A percentile compares a stretch with the other conserved stretches of the same genome.
Conservation (phyloP, 2,797 vertebrate genomes). For the Borostomias antarcticus region DNA sequence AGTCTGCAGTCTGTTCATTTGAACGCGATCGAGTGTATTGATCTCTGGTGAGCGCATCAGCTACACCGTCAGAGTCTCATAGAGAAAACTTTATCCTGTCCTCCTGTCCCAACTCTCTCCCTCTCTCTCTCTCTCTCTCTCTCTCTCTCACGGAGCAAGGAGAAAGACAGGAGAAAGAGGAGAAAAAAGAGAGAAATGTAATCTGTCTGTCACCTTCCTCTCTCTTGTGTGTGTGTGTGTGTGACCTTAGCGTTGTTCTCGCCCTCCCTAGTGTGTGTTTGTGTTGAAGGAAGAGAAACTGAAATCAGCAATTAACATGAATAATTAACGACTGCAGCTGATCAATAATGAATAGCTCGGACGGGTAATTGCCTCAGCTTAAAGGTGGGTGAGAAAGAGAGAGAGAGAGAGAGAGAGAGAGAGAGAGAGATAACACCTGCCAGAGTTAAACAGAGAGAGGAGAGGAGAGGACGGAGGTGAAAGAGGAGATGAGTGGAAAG, state of each 20-base stretch:
- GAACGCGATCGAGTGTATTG: constrained; percentile 64
- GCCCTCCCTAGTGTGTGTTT: constrained; percentile 41
- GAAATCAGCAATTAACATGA: constrained; percentile 90
- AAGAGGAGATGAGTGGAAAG: background rate
- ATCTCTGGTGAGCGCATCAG: constrained; percentile 36
- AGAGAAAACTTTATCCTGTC: background rate
- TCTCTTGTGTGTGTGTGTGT: constrained; percentile 20
- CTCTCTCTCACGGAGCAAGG: no score
- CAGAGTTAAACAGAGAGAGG: constrained; percentile 43
- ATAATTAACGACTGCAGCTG: constrained; percentile 82
- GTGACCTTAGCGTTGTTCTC: constrained; percentile 28
- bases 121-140: no score
- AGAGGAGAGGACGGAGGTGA: background rate
- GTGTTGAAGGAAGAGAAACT: constrained; percentile 82
- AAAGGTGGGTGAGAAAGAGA: constrained; percentile 50
- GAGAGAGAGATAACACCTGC: constrained; percentile 64
- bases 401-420: background rate
- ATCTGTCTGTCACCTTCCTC: constrained; percentile 61
- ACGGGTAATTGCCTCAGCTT: constrained; percentile 75
- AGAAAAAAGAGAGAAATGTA: constrained; percentile 39
- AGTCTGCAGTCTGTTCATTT: constrained; percentile 54
- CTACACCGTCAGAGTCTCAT: background rate
- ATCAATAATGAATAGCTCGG: constrained; percentile 90
- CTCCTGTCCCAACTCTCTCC: background rate
- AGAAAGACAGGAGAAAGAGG: constrained; percentile 4